Evolutionary conservation across 1,140 invertebrate genomes (phyloP).

Genomic region (Bombus breviceps): DNA sequence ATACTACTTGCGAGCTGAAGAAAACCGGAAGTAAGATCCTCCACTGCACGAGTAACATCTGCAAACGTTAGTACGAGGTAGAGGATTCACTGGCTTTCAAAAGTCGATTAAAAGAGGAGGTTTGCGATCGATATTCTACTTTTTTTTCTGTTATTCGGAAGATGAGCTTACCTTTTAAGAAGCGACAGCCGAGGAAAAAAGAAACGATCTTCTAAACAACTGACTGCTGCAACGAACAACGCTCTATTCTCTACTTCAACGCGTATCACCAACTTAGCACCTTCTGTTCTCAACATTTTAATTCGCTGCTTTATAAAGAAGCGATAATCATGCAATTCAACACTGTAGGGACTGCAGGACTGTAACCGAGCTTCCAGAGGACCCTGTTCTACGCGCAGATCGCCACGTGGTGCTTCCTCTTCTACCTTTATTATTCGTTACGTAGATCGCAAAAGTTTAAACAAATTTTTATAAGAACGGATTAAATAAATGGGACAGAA

Average conservation of each 20-base stretch:
- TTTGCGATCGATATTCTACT: neutral
- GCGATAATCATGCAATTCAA: neutral
- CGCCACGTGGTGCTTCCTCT: no score
- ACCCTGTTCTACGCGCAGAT: no score
- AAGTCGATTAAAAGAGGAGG: neutral
- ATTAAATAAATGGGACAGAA: neutral
- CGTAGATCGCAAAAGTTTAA: no score
- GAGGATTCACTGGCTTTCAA: neutral
- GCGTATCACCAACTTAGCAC: slow-evolving; percentile 2
- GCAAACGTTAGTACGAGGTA: neutral
- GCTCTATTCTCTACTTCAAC: neutral
- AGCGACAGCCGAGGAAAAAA: neutral
- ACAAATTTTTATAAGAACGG: neutral
- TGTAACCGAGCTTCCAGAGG: neutral
- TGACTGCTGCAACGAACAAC: no score
- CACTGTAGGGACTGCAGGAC: slow-evolving; percentile 5
- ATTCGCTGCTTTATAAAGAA: slow-evolving; percentile 44
- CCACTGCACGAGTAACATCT: neutral
- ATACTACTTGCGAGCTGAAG: slow-evolving; percentile 41
- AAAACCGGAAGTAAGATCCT: neutral
- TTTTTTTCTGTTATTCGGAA: neutral
- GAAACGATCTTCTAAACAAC: no score
- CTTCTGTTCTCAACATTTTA: slow-evolving; percentile 18
- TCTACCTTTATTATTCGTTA: no score
- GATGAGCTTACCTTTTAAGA: neutral